A percentile compares a stretch with the other conserved stretches of the same genome.
These are phyloP conservation scores for Argopecten irradians DNA, from an alignment of 1,140 invertebrate genomes.

Conservation along the genomic window DNA sequence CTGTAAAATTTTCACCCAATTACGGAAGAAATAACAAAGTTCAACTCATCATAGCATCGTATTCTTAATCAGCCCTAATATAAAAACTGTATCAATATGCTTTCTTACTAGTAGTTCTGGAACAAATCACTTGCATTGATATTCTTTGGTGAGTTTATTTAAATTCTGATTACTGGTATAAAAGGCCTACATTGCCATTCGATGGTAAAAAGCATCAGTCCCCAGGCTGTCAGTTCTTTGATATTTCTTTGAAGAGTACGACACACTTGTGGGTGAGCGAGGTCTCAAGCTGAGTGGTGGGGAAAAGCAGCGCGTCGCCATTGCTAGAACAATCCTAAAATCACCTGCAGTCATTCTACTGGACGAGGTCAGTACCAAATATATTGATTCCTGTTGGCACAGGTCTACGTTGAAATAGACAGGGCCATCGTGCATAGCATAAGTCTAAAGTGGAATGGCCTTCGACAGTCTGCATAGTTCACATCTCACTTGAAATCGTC, in stretches of 20 bases:
- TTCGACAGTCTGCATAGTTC: too few relatives aligned
- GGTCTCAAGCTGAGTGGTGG: constrained; percentile 84
- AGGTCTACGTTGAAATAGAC: too few relatives aligned
- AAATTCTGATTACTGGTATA: not conserved
- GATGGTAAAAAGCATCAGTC: not conserved
- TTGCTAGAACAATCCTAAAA: constrained; percentile 75
- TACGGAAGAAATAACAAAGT: too few relatives aligned
- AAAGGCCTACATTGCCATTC: not conserved
- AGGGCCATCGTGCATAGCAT: not conserved
- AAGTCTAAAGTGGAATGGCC: not conserved
- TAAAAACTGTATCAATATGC: too few relatives aligned
- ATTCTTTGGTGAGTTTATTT: too few relatives aligned
- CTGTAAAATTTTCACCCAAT: too few relatives aligned
- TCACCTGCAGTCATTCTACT: constrained; percentile 74
- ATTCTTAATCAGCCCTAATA: too few relatives aligned
- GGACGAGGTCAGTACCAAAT: constrained; percentile 73
- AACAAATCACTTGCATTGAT: too few relatives aligned
- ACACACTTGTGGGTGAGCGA: constrained; percentile 85
- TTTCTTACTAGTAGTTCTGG: too few relatives aligned
- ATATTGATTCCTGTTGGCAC: too few relatives aligned
- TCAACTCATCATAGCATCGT: too few relatives aligned
- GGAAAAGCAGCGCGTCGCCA: constrained; percentile 83
- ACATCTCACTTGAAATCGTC: not conserved
- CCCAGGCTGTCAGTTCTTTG: not conserved
- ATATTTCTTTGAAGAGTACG: constrained; percentile 68